Base-by-base conservation (phyloP, 2,888 invertebrate genomes). In the Apamea sordens region DNA sequence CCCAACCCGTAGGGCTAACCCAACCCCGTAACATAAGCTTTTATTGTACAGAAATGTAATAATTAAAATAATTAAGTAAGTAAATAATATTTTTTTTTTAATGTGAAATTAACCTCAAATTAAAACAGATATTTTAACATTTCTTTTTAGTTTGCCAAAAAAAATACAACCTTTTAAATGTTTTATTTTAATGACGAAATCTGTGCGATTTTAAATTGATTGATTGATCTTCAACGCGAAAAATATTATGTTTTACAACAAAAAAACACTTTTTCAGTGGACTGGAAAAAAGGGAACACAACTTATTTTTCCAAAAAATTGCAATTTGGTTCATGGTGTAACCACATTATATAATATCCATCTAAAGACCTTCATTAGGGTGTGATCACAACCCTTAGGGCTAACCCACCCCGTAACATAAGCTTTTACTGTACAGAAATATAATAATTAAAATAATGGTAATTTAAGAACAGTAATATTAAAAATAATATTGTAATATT, bases 11-110 rank as follows among this genome's bases (percentile, higher is more conserved):
- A 85, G 74, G 76, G 76, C 76, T 85, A 81, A 84, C 77, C 82
- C 70, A 56, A 50, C 78, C 87, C 86, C 76, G 73, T 88, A 88
- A 88, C 83, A 74, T 78, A 65, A 72, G 88, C 85, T 88, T 88
- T 84, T 11, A 56, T 1, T 71, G 71, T 71, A 71, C 50, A 36
- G n/a, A 71, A 36, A 71, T 2, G n/a, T 56, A 69, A 61, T 61
- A 61, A n/a, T 59, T 56, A 24, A 61, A 64, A 69, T 69, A 13
- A 47, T 32, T 53, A 53, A 53, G 21, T 21, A 8, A 53, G 36
- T 36, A 36, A 36, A 36, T 36, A 36, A 21, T 53, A 21, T 53
- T 41, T 41, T 41, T 41, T 41, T 41, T 41, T 41, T 7, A 21
- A 70, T 32, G 15, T 32, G 50, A n/a, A 18, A 53, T 53, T 53